Base-by-base conservation (phyloP, 1,140 invertebrate species). In the Saccostrea glomerata region DNA sequence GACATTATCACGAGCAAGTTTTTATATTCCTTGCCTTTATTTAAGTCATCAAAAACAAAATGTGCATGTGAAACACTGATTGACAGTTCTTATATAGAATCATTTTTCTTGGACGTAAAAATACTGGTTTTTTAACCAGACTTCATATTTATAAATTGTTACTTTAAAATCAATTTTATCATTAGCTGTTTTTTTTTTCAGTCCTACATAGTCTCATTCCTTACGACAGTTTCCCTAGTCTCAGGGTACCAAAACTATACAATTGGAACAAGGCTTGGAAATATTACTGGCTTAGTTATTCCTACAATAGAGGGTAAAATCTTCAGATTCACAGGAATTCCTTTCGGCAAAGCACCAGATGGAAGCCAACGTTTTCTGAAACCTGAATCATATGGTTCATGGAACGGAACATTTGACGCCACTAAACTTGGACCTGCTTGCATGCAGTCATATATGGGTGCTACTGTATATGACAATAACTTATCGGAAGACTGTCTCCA, bases 401-500 rank as follows among this genome's bases (percentile, higher is more conserved):
- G 84, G 84, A 56, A 85, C 54, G 23, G 30, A 60, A 60, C 84
- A 7, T 55, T 85, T 25, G 55, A 85, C 17, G 54, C 84, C 9
- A 58, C 84, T 1, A 56, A 58, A 30, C n/a, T 36, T 20, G 56
- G 84, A 9, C 54, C 54, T n/a, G 15, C 11, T n/a, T 85, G 84
- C 56, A 85, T 85, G 30, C 84, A 85, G 47, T 54, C 36, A 47
- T 55, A n/a, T 20, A 0, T 36, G 1, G 30, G 30, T 2, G 30
- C 30, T 36, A 36, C 5, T 23, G 15, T 23, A 13, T 11, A 15
- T 12, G 6, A 9, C 17, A 55, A 47, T n/a, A 11, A 7, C 9
- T 7, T 55, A 55, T 83, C 82, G 5, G 89, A 89, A 63, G 89
- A 89, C 58, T 89, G 89, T 82, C 83, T 89, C 15, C 58, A 55